These are phyloP conservation scores for Proterorhinus semilunaris DNA, from an alignment of 2,113 vertebrate genomes.

Conservation along the genomic window DNA sequence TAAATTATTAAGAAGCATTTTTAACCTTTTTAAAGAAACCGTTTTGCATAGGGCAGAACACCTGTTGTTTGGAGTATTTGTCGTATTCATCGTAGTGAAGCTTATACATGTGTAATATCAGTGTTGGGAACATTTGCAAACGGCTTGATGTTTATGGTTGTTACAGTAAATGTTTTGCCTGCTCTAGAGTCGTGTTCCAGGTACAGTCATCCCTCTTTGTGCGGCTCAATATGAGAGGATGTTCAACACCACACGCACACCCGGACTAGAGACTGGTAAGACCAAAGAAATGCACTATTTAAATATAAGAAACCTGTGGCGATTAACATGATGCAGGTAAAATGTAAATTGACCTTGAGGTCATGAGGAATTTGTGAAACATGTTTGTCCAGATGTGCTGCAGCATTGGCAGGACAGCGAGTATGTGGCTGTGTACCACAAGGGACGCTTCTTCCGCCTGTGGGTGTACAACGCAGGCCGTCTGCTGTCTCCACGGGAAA, in stretches of 20 bases:
- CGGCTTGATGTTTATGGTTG: neutral
- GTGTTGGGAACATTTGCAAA: too few relatives aligned
- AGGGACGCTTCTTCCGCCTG: constrained; percentile 82
- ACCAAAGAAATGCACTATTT: too few relatives aligned
- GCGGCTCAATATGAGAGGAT: constrained; percentile 81
- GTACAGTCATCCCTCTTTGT: constrained; percentile 81
- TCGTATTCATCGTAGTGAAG: too few relatives aligned
- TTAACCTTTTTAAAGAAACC: too few relatives aligned
- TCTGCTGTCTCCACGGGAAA: constrained; percentile 80
- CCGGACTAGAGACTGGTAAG: constrained; percentile 77
- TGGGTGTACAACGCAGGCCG: constrained; percentile 79
- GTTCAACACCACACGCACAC: constrained; percentile 83
- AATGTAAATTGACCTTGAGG: neutral
- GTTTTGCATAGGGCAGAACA: too few relatives aligned
- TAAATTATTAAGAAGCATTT: too few relatives aligned
- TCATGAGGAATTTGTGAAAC: neutral
- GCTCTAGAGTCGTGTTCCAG: constrained; percentile 76
- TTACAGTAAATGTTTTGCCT: neutral
- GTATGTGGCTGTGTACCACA: constrained; percentile 84
- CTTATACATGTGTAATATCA: too few relatives aligned
- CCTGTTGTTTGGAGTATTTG: too few relatives aligned
- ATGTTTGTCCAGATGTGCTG: constrained; percentile 72
- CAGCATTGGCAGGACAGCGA: constrained; percentile 83
- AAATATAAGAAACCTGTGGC: too few relatives aligned
- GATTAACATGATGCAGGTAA: too few relatives aligned